Evolutionary conservation across 2,797 vertebrate species (phyloP).

Genomic region (Furcifer pardalis): DNA sequence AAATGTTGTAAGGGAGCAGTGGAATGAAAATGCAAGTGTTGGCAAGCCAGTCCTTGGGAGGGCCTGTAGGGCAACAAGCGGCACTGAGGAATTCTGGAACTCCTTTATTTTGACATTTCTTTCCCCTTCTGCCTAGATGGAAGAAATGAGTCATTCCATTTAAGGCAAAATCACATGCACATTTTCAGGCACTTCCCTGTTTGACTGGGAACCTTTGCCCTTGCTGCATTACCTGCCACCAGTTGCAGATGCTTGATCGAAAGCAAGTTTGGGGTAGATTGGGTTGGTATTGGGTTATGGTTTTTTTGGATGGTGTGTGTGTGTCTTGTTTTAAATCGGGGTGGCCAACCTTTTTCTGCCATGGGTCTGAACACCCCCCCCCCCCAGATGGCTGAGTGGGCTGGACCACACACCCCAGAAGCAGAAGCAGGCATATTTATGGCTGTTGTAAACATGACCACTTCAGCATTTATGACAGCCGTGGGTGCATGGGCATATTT

Average conservation of each 20-base stretch:
- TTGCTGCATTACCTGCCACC: too few species aligned
- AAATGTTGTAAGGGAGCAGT: neutral
- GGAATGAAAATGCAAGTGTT: neutral
- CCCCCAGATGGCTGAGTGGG: too few species aligned
- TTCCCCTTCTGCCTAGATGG: neutral
- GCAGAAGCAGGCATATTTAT: too few species aligned
- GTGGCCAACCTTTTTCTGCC: too few species aligned
- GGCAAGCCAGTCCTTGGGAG: neutral
- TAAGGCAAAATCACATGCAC: neutral
- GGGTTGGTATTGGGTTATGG: neutral
- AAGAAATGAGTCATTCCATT: neutral
- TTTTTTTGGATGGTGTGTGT: neutral
- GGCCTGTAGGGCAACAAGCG: neutral
- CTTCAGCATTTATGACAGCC: too few species aligned
- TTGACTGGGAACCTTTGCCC: neutral
- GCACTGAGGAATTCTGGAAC: constrained; percentile 1
- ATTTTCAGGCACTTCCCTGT: neutral
- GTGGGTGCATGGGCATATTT: too few species aligned
- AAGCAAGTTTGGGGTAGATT: too few species aligned
- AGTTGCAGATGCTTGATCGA: neutral
- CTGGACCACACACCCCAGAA: too few species aligned
- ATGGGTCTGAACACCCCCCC: too few species aligned
- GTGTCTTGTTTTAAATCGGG: neutral
- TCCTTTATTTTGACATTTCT: neutral
- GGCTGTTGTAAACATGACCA: too few species aligned